phyloP scores from a whole-genome alignment of 1,140 invertebrate genomes.

The Drosophila bocqueti region DNA sequence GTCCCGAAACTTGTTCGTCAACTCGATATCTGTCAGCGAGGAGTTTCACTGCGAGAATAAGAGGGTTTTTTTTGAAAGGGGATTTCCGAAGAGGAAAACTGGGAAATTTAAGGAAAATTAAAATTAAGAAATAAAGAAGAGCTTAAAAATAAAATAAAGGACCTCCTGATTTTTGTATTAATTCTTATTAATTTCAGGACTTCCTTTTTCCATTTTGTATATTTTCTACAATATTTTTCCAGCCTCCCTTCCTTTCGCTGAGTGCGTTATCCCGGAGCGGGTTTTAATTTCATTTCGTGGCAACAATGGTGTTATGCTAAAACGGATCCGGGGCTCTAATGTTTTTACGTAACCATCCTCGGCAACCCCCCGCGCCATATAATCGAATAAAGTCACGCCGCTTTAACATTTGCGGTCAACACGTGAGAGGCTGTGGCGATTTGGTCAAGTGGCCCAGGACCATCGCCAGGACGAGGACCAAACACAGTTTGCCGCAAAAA shows the following conservation, averaged over 20 bases:
- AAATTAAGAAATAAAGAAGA: not conserved
- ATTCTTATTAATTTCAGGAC: not conserved
- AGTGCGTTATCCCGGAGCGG: conserved; percentile 11
- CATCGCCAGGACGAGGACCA: conserved; percentile 28
- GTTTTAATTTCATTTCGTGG: conserved; percentile 71
- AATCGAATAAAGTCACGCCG: conserved; percentile 79
- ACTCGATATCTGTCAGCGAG: conserved; percentile 36
- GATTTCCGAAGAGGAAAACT: not conserved
- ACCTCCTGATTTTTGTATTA: not conserved
- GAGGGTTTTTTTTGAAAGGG: not conserved
- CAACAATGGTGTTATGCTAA: conserved; percentile 66
- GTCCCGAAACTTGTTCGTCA: conserved; percentile 39
- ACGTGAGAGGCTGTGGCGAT: conserved; percentile 24
- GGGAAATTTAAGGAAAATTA: not conserved
- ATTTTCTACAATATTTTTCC: not conserved
- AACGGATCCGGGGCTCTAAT: conserved; percentile 45
- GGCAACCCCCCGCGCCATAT: conserved; percentile 33
- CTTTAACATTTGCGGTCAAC: conserved; percentile 76
- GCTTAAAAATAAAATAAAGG: not conserved
- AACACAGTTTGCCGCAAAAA: conserved; percentile 63
- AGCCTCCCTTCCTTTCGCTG: too few relatives aligned
- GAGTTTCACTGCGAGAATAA: conserved; percentile 12
- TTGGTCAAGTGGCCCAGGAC: conserved; percentile 29
- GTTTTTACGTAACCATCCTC: conserved; percentile 66
- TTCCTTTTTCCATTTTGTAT: not conserved